Percentiles rank a stretch among this genome's conserved stretches.
phyloP scores from a whole-genome alignment of 2,797 vertebrate species.

The Gymnocypris eckloni region DNA sequence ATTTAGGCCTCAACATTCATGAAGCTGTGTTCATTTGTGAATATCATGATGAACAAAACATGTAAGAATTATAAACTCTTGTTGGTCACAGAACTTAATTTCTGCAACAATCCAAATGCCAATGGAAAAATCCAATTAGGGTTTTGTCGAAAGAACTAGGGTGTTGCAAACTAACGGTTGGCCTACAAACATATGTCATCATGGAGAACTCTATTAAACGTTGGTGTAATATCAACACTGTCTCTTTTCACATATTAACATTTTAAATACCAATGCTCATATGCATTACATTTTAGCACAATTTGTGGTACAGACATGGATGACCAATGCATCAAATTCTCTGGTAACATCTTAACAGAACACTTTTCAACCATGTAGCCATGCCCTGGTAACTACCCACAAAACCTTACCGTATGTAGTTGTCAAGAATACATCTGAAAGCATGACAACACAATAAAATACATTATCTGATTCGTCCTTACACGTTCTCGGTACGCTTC shows the following conservation, averaged over 20 bases:
- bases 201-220: neutral
- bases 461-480: conserved; percentile 52
- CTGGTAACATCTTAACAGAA: neutral
- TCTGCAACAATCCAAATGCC: neutral
- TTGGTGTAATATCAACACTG: neutral
- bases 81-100: neutral
- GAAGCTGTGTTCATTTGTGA: neutral
- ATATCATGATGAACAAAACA: neutral
- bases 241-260: neutral
- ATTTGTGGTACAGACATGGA: neutral
- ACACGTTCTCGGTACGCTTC: conserved; percentile 48
- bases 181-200: no score
- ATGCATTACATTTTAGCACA: neutral
- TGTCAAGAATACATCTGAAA: conserved; percentile 45
- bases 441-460: conserved; percentile 52
- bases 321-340: neutral
- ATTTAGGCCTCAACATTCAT: neutral
- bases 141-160: neutral
- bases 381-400: neutral
- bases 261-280: neutral
- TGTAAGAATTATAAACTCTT: neutral
- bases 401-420: neutral
- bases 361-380: neutral
- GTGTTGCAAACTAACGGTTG: neutral
- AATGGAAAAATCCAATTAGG: neutral